Conservation (phyloP, 2,888 invertebrate genomes). For the Crematogaster levior region DNA sequence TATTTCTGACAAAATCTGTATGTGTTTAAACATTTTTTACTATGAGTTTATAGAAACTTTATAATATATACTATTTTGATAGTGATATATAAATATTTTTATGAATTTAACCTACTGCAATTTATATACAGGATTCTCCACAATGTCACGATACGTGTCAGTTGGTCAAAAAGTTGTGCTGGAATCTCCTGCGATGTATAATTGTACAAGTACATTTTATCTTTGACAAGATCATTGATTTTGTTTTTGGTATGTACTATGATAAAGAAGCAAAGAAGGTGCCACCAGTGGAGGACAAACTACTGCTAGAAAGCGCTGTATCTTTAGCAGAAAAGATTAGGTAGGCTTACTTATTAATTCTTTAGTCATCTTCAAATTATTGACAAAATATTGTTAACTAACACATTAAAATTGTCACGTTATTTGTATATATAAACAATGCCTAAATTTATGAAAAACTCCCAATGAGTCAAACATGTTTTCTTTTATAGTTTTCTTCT, state of each 20-base stretch:
- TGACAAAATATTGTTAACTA: too few relatives aligned
- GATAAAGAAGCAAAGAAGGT: constrained; percentile 82
- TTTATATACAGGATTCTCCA: not conserved
- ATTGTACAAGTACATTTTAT: constrained; percentile 80
- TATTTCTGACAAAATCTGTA: not conserved
- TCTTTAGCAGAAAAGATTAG: constrained; percentile 90
- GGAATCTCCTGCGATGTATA: constrained; percentile 73
- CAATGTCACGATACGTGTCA: not conserved
- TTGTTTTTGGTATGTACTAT: constrained; percentile 85
- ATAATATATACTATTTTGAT: not conserved
- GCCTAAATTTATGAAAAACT: too few relatives aligned
- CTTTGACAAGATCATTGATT: constrained; percentile 85
- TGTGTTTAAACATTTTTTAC: not conserved
- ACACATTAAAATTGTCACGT: too few relatives aligned
- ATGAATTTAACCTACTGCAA: not conserved
- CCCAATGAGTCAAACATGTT: too few relatives aligned
- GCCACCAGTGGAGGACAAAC: constrained; percentile 83
- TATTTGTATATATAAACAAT: too few relatives aligned
- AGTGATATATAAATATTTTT: not conserved
- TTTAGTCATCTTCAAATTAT: too few relatives aligned
- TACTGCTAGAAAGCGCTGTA: constrained; percentile 89
- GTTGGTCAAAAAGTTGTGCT: constrained; percentile 64
- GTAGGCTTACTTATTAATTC: constrained; percentile 64
- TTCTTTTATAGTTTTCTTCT: too few relatives aligned
- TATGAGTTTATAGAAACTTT: not conserved